Evolutionary conservation across 92 coral and sea anemone species (phyloP).

Genomic region (Porites divaricata): DNA sequence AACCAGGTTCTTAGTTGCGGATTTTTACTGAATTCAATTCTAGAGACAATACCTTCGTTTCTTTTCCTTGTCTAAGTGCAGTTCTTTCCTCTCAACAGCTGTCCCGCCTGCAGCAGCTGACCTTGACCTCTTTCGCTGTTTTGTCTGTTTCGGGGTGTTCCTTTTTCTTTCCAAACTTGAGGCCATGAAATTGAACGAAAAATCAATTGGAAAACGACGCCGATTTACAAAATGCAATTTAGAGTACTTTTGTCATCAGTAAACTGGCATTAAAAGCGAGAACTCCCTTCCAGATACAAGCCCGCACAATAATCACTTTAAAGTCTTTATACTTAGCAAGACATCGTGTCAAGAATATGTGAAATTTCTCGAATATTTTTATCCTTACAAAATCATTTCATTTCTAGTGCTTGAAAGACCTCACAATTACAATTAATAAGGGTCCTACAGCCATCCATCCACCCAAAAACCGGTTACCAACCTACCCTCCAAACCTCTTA

Average conservation of each 20-base stretch:
- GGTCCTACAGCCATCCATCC: not conserved
- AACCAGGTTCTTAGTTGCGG: too few relatives aligned
- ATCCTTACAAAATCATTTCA: too few relatives aligned
- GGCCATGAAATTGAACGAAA: not conserved
- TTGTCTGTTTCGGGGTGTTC: not conserved
- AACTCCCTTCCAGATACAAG: too few relatives aligned
- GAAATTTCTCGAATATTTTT: too few relatives aligned
- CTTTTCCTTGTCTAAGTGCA: slow-evolving; percentile 43
- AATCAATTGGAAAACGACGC: not conserved
- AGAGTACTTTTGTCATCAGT: too few relatives aligned
- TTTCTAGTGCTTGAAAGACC: too few relatives aligned
- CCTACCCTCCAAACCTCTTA: too few relatives aligned
- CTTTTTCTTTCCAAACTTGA: slow-evolving; percentile 6
- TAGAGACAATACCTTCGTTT: slow-evolving; percentile 4
- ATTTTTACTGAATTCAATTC: too few relatives aligned
- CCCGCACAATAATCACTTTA: too few relatives aligned
- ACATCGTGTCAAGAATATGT: too few relatives aligned
- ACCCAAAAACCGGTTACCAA: too few relatives aligned
- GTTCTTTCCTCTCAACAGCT: slow-evolving; percentile 31
- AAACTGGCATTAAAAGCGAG: not conserved
- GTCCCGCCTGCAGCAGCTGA: not conserved
- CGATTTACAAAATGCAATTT: not conserved
- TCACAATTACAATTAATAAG: not conserved
- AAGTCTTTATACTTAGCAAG: too few relatives aligned
- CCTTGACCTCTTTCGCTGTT: slow-evolving; percentile 5